phyloP scores from a whole-genome alignment of 2,113 vertebrate species.

The Notothenia coriiceps region DNA sequence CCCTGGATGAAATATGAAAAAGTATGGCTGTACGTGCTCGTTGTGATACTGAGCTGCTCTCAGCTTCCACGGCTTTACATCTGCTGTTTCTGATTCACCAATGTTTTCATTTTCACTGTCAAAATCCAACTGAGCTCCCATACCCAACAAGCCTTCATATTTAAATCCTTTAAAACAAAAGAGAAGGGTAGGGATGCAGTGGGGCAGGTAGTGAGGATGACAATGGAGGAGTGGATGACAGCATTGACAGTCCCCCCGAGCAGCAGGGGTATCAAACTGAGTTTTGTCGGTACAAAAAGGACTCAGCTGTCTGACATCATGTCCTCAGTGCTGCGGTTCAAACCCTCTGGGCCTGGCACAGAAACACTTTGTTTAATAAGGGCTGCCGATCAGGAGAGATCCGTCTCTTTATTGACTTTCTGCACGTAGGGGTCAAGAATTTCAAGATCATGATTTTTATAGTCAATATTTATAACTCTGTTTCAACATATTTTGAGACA shows the following conservation, averaged over 20 bases:
- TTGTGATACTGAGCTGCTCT: conserved; percentile 21
- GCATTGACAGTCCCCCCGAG: conserved; percentile 55
- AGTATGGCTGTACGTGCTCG: not conserved
- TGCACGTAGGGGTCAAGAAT: not conserved
- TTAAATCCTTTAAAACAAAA: conserved; percentile 42
- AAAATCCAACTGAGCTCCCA: conserved; percentile 11
- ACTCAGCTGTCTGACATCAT: conserved; percentile 29
- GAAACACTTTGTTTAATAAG: conserved; percentile 7
- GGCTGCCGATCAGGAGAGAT: not conserved
- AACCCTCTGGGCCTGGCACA: not conserved
- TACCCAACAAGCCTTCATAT: conserved; percentile 5
- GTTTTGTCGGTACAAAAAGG: conserved; percentile 37
- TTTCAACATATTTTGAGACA: not conserved
- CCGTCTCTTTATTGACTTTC: not conserved
- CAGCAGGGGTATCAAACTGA: conserved; percentile 54
- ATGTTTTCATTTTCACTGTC: conserved; percentile 30
- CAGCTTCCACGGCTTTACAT: not conserved
- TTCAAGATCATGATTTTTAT: not conserved
- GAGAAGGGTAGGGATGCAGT: conserved; percentile 10
- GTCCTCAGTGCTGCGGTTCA: conserved; percentile 33
- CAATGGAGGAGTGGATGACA: conserved; percentile 43
- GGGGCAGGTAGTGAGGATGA: conserved; percentile 28
- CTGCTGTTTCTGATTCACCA: conserved; percentile 15
- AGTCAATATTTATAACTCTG: not conserved
- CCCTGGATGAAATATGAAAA: conserved; percentile 8